Conservation (phyloP, 2,797 vertebrate species). For the Pterois miles region DNA sequence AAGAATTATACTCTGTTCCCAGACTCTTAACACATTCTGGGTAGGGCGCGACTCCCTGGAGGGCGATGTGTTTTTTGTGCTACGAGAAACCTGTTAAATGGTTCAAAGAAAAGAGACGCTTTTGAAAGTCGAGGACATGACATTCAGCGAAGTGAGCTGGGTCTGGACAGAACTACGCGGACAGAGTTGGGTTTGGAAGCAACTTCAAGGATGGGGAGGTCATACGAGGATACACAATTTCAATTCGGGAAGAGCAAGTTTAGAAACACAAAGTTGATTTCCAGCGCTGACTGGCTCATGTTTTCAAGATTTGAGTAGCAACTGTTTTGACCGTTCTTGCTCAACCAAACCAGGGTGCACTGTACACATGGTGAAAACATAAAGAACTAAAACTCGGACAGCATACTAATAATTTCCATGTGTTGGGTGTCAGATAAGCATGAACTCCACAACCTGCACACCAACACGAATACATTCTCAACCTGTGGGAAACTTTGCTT, state of each 20-base stretch:
- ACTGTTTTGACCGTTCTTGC: neutral
- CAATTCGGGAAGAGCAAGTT: slow-evolving; percentile 37
- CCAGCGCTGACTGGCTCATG: slow-evolving; percentile 6
- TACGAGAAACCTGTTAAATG: slow-evolving; percentile 41
- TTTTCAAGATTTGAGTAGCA: neutral
- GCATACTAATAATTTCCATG: neutral
- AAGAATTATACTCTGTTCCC: slow-evolving; percentile 34
- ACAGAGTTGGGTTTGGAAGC: slow-evolving; percentile 50
- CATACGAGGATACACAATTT: slow-evolving; percentile 52
- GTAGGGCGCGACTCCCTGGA: slow-evolving; percentile 13
- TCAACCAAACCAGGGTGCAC: neutral
- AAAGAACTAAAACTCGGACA: neutral
- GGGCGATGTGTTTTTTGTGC: slow-evolving; percentile 8
- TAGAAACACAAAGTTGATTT: slow-evolving; percentile 43
- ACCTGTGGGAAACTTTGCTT: slow-evolving; percentile 46
- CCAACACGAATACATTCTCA: neutral
- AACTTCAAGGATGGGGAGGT: slow-evolving; percentile 48
- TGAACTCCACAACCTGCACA: slow-evolving; percentile 1
- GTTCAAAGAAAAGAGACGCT: slow-evolving; percentile 46
- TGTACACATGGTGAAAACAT: neutral
- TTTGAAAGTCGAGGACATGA: slow-evolving; percentile 43
- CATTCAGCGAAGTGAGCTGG: slow-evolving; percentile 41
- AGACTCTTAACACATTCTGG: slow-evolving; percentile 38
- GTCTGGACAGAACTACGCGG: slow-evolving; percentile 41
- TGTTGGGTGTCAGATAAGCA: slow-evolving; percentile 8